phyloP scores from a whole-genome alignment of 2,888 invertebrate species.

The Clitarchus hookeri region DNA sequence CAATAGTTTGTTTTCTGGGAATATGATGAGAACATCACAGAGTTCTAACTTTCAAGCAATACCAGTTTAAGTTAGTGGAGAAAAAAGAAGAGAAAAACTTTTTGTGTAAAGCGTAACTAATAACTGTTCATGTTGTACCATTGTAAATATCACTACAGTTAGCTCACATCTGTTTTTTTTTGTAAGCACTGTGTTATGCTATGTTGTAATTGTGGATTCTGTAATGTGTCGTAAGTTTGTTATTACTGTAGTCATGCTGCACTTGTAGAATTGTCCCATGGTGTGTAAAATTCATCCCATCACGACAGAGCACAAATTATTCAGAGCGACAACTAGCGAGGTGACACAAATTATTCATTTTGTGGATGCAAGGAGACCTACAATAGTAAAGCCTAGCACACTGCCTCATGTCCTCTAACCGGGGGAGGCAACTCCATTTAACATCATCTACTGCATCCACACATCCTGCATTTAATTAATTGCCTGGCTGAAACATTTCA shows the following conservation, averaged over 20 bases:
- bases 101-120: not conserved
- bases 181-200: not conserved
- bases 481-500: not conserved
- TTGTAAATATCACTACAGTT: not conserved
- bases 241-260: not conserved
- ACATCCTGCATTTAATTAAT: not conserved
- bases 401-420: not conserved
- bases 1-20: not conserved
- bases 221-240: not conserved
- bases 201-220: not conserved
- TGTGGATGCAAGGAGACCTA: not conserved
- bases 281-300: not conserved
- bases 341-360: not conserved
- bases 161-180: not conserved
- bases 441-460: not conserved
- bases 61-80: not conserved
- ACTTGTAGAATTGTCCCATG: not conserved
- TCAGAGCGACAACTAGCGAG: not conserved
- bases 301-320: not conserved
- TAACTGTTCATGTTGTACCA: not conserved
- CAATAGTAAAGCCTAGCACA: not conserved
- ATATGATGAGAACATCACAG: not conserved
- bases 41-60: not conserved
- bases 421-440: no score
- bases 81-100: not conserved